phyloP scores from a whole-genome alignment of 2,113 vertebrate genomes.

The Emydocephalus ijimae region DNA sequence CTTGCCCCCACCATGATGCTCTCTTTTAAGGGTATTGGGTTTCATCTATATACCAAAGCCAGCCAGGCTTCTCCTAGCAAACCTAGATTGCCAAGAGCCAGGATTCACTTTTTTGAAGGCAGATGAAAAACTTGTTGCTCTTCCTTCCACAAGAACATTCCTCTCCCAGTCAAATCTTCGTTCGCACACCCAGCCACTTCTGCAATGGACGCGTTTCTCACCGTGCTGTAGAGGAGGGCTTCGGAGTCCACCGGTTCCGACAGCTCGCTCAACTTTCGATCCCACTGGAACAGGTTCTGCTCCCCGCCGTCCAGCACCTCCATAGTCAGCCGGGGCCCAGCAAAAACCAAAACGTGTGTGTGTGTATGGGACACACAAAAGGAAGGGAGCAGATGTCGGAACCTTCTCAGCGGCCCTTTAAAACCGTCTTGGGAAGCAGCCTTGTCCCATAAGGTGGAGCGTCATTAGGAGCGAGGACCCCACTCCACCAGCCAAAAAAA shows the following conservation, averaged over 20 bases:
- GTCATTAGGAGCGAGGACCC: background rate
- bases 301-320: conserved; percentile 85
- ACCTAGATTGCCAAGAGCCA: background rate
- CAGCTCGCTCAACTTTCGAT: conserved; percentile 91
- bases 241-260: conserved; percentile 87
- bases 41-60: background rate
- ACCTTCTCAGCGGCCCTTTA: background rate
- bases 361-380: no score
- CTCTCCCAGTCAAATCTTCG: no score
- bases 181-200: no score
- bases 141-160: background rate
- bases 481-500: background rate
- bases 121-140: background rate
- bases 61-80: background rate
- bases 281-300: conserved; percentile 82
- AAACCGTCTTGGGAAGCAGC: background rate
- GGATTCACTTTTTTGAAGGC: background rate
- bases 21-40: background rate
- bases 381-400: background rate
- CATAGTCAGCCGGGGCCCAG: conserved; percentile 64
- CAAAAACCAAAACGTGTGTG: background rate
- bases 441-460: background rate
- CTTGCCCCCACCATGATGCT: background rate
- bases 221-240: conserved; percentile 82
- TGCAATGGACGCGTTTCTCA: conserved; percentile 62